phyloP scores from a whole-genome alignment of 2,888 invertebrate genomes.

The Athalia rosae region DNA sequence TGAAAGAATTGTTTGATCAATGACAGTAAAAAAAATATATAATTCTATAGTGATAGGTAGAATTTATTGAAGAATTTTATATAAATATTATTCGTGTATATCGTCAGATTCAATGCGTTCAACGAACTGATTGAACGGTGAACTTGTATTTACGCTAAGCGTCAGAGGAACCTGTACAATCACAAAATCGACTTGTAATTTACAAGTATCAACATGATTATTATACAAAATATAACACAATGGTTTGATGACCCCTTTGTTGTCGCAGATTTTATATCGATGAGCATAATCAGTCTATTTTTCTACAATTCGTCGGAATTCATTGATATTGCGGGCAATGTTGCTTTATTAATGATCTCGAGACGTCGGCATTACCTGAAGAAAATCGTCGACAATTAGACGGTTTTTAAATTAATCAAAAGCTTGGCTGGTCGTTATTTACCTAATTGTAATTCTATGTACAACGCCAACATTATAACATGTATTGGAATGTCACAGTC shows the following conservation, averaged over 20 bases:
- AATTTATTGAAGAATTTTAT: constrained; percentile 12
- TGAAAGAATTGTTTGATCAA: not conserved
- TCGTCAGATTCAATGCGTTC: not conserved
- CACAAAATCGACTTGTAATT: not conserved
- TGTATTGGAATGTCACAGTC: constrained; percentile 78
- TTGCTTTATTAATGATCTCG: constrained; percentile 79
- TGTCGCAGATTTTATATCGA: not conserved
- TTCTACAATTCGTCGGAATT: constrained; percentile 36
- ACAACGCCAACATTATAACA: constrained; percentile 80
- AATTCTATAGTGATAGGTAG: constrained; percentile 5
- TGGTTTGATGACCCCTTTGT: not conserved
- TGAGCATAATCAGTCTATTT: constrained; percentile 24
- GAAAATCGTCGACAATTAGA: constrained; percentile 46
- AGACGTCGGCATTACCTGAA: constrained; percentile 77
- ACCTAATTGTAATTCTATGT: constrained; percentile 81
- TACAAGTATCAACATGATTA: constrained; percentile 29
- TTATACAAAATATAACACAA: constrained; percentile 33
- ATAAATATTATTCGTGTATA: constrained; percentile 3
- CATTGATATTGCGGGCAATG: constrained; percentile 75
- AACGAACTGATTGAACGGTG: not conserved
- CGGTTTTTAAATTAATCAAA: constrained; percentile 22
- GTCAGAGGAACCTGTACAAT: constrained; percentile 1
- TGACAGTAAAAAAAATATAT: not conserved
- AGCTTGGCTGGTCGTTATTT: constrained; percentile 54
- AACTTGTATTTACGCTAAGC: not conserved